Percentiles rank a stretch among this genome's conserved stretches.
phyloP scores from a whole-genome alignment of 1,140 invertebrate species.

The Luehdorfia chinensis region DNA sequence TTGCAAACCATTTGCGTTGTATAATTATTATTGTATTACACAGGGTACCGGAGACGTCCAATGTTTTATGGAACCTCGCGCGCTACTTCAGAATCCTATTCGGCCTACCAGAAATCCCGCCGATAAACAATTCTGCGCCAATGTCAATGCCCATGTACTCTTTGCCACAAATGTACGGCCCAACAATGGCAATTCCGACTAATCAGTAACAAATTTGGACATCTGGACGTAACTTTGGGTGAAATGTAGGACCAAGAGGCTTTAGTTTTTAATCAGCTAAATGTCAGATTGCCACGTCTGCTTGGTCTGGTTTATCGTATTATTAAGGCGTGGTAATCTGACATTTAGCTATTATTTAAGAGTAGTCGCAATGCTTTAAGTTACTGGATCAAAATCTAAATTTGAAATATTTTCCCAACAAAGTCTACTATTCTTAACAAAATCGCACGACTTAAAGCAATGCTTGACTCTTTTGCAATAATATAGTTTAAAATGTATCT shows the following conservation, averaged over 20 bases:
- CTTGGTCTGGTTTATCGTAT: slow-evolving; percentile 48
- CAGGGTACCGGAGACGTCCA: slow-evolving; percentile 72
- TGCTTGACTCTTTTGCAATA: slow-evolving; percentile 25
- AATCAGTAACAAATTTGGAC: slow-evolving; percentile 65
- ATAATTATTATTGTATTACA: slow-evolving; percentile 40
- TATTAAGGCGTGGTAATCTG: slow-evolving; percentile 56
- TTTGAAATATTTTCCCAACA: slow-evolving; percentile 21
- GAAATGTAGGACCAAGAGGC: slow-evolving; percentile 59
- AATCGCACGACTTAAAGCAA: slow-evolving; percentile 47
- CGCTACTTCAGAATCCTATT: slow-evolving; percentile 73
- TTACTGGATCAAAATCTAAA: slow-evolving; percentile 38
- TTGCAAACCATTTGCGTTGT: slow-evolving; percentile 7
- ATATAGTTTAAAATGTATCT: slow-evolving; percentile 40
- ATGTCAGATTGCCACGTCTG: slow-evolving; percentile 66
- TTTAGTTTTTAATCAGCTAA: slow-evolving; percentile 45
- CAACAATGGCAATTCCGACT: slow-evolving; percentile 45
- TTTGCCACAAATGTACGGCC: slow-evolving; percentile 56
- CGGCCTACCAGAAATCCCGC: slow-evolving; percentile 53
- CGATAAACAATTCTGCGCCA: slow-evolving; percentile 48
- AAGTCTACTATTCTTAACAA: slow-evolving; percentile 5
- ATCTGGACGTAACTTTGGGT: slow-evolving; percentile 34
- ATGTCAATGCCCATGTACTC: slow-evolving; percentile 66
- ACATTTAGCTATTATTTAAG: slow-evolving; percentile 56
- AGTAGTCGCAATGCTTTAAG: slow-evolving; percentile 53
- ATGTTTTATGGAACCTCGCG: slow-evolving; percentile 73